Conservation (phyloP, 2,888 invertebrate genomes). For the Netelia virgata region DNA sequence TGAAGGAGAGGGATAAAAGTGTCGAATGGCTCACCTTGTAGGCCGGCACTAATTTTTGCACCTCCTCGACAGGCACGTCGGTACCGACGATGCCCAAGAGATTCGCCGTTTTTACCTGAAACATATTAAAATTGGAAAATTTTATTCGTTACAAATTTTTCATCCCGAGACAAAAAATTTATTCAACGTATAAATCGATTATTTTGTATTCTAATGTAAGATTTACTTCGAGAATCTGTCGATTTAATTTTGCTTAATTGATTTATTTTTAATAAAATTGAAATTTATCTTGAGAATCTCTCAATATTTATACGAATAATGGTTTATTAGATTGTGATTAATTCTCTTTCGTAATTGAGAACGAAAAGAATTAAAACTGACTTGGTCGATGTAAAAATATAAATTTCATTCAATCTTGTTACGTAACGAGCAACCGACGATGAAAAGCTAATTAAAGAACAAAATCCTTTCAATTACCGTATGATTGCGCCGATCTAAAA, state of each 20-base stretch:
- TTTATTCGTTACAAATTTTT: conserved; percentile 8
- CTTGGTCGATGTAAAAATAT: neutral
- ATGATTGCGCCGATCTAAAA: conserved; percentile 96
- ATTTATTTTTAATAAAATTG: too few species aligned
- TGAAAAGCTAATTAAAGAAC: neutral
- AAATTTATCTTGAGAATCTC: too few species aligned
- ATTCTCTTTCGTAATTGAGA: neutral
- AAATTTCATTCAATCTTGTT: conserved; percentile 7
- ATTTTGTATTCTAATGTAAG: neutral
- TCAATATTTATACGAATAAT: neutral
- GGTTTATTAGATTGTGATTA: neutral
- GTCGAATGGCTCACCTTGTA: conserved; percentile 90
- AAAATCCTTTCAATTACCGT: conserved; percentile 87
- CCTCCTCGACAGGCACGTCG: conserved; percentile 97
- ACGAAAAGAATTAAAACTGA: too few species aligned
- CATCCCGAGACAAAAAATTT: neutral
- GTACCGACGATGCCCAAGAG: conserved; percentile 98
- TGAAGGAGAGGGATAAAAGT: neutral
- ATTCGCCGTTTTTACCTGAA: conserved; percentile 94
- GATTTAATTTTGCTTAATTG: conserved; percentile 11
- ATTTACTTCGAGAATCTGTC: too few species aligned
- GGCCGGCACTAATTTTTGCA: conserved; percentile 97
- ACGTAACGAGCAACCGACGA: neutral
- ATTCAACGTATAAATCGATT: neutral
- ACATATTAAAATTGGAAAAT: conserved; percentile 69